Percentiles rank a stretch among this genome's conserved stretches.
Evolutionary conservation across 2,797 vertebrate species (phyloP).

Genomic region (Lates japonicus): DNA sequence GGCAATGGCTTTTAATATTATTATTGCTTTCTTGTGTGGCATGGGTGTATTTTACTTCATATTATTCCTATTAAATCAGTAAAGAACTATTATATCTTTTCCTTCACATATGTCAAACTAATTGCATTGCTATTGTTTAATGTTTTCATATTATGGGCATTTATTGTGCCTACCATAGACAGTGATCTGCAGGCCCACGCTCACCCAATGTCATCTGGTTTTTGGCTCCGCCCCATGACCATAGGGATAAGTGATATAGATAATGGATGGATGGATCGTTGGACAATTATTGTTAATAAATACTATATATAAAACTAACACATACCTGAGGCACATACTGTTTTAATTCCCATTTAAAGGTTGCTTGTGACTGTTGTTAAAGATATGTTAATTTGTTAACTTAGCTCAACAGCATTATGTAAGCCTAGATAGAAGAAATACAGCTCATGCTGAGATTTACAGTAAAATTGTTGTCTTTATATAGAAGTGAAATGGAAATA

Average conservation of each 20-base stretch:
- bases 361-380: not conserved
- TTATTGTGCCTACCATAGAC: too few relatives aligned
- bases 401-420: not conserved
- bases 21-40: not conserved
- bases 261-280: too few relatives aligned
- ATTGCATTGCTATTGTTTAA: not conserved
- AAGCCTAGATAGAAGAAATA: not conserved
- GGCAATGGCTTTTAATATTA: conserved; percentile 5
- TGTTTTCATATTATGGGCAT: too few relatives aligned
- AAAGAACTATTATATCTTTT: too few relatives aligned
- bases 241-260: too few relatives aligned
- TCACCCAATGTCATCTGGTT: too few relatives aligned
- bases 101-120: not conserved
- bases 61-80: not conserved
- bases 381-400: not conserved
- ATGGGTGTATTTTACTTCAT: not conserved
- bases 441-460: not conserved
- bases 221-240: too few relatives aligned
- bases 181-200: too few relatives aligned
- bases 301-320: not conserved
- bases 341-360: not conserved
- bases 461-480: not conserved
- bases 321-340: not conserved
- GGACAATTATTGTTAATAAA: not conserved
- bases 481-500: not conserved